phyloP scores from a whole-genome alignment of 1,140 invertebrate species.

The Brachionus koreanus region DNA sequence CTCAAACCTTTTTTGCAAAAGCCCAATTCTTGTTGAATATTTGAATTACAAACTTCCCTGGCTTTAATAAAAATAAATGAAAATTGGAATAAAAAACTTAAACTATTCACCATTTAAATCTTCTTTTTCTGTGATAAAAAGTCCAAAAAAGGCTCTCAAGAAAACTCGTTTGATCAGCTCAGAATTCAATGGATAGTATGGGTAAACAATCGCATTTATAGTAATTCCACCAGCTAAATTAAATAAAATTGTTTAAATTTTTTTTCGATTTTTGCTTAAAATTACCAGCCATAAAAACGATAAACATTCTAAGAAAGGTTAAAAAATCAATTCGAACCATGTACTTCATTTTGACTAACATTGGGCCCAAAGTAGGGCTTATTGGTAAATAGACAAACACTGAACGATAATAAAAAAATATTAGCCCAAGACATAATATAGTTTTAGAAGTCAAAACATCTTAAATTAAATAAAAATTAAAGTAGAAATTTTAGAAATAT shows the following conservation, averaged over 20 bases:
- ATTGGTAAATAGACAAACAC: slow-evolving; percentile 58
- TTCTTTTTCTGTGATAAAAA: slow-evolving; percentile 58
- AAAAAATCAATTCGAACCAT: slow-evolving; percentile 60
- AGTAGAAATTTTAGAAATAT: neutral
- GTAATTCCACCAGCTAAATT: slow-evolving; percentile 51
- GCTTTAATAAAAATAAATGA: neutral
- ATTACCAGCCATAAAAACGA: slow-evolving; percentile 54
- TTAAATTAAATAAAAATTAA: slow-evolving; percentile 47
- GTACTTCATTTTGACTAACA: slow-evolving; percentile 56
- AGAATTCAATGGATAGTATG: slow-evolving; percentile 55
- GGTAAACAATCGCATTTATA: slow-evolving; percentile 59
- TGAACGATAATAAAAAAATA: slow-evolving; percentile 59
- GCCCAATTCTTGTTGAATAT: neutral
- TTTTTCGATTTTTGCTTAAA: neutral
- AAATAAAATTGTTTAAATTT: neutral
- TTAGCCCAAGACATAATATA: slow-evolving; percentile 51
- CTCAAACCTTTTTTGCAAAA: neutral
- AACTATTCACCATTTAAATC: slow-evolving; percentile 52
- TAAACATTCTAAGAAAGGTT: slow-evolving; percentile 58
- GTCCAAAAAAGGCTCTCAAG: slow-evolving; percentile 55
- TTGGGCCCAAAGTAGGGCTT: slow-evolving; percentile 58
- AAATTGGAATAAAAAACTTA: slow-evolving; percentile 47
- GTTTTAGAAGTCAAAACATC: slow-evolving; percentile 50
- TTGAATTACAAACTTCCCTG: neutral
- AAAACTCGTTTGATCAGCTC: slow-evolving; percentile 54